Conservation (phyloP, 1,140 invertebrate genomes). For the Galleria mellonella region DNA sequence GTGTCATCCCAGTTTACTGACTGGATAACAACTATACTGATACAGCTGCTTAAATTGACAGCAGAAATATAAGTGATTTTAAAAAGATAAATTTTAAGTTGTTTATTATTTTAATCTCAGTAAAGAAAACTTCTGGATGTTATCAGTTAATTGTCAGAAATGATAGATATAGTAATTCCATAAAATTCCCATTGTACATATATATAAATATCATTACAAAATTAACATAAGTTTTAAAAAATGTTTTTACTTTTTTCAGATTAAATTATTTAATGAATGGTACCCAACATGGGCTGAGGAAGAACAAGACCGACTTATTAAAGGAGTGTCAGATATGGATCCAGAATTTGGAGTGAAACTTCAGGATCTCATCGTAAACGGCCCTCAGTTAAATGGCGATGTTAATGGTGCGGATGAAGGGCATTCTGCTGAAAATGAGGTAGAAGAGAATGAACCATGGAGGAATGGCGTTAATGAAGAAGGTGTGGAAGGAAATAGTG, state of each 20-base stretch:
- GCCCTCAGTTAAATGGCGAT: conserved; percentile 50
- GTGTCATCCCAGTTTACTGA: too few species aligned
- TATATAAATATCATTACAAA: too few species aligned
- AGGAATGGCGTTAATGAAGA: conserved; percentile 11
- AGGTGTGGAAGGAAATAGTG: conserved; percentile 11
- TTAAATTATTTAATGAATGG: conserved; percentile 92
- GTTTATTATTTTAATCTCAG: too few species aligned
- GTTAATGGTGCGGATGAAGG: conserved; percentile 20
- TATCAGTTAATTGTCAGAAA: too few species aligned
- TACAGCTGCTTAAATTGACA: too few species aligned
- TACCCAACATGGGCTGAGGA: conserved; percentile 85
- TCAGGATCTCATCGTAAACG: conserved; percentile 71
- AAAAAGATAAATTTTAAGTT: too few species aligned
- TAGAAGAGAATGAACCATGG: conserved; percentile 8
- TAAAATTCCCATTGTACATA: too few species aligned
- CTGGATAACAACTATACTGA: too few species aligned
- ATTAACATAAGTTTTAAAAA: too few species aligned
- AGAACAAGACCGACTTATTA: conserved; percentile 82
- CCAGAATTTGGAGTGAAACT: conserved; percentile 82
- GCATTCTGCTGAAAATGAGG: conserved; percentile 8
- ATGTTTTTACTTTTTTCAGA: conserved; percentile 49
- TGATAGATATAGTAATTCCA: too few species aligned
- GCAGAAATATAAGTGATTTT: too few species aligned
- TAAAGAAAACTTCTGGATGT: too few species aligned
- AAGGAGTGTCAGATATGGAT: conserved; percentile 82